Base-by-base conservation (phyloP, 2,113 vertebrate genomes). In the Spermophilus dauricus region DNA sequence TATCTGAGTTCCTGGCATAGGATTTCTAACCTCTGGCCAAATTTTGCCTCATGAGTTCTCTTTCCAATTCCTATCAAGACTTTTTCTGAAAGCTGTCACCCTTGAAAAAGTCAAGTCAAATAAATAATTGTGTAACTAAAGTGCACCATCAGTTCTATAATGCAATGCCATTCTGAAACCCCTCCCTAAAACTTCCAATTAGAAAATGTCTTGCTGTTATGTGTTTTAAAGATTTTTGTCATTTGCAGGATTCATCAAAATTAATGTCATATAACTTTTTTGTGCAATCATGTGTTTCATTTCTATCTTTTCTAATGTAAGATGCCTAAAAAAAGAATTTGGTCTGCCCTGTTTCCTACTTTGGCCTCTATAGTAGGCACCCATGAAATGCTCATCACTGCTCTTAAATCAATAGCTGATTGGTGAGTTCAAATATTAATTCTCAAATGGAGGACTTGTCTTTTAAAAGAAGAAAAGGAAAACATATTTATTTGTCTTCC, bases 71-170 rank as follows among this genome's bases (percentile, higher is more conserved):
- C 83, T 70, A 53, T 76, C 30, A 34, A 92, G 76, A 85, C 32
- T 16, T 77, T 45, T 28, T 95, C 20, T n/a, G 16, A 13, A 39
- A 73, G 20, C 37, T 67, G 13, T 86, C 26, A 76, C 72, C 20
- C 90, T 92, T 45, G 16, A 87, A 92, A 93, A 81, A 34, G 32
- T 26, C n/a, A 88, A 51, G 45, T 65, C 16, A 39, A 94, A 17
- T 45, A 89, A 58, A 84, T 92, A 28, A 72, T 24, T 37, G n/a
- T 30, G 3, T 70, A 86, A 51, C 24, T 72, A 80, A 12, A 5
- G 12, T 42, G 80, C 24, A 53, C 32, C 58, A 84, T 91, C 24
- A 14, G 72, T 28, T 63, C 2, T 86, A 30, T 69, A 28, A 69
- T 37, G 51, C 58, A 81, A 67, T 83, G 77, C 17, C 30, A 80